Evolutionary conservation across 2,888 invertebrate species (phyloP).

Genomic region (Notodonta ziczac): DNA sequence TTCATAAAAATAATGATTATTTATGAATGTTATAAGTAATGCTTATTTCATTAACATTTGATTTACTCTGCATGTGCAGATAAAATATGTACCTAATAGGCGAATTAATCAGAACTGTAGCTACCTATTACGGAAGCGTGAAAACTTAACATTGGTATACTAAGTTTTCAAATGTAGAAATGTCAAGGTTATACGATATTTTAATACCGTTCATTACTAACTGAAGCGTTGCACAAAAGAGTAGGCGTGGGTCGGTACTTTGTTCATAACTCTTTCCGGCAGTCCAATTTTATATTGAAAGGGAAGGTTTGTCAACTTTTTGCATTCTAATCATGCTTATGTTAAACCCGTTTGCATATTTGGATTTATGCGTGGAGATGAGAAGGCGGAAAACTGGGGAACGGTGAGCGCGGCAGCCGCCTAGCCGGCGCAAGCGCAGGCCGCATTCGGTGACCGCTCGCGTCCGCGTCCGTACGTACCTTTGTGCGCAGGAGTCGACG

Average conservation of each 20-base stretch:
- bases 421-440: conserved; percentile 14
- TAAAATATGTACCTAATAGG: background rate
- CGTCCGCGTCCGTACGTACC: conserved; percentile 55
- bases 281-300: background rate
- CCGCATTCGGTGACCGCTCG: conserved; percentile 65
- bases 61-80: no score
- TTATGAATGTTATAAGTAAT: no score
- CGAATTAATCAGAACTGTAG: background rate
- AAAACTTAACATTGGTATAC: background rate
- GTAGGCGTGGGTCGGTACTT: no score
- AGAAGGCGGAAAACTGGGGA: conserved; percentile 11
- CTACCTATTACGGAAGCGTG: background rate
- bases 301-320: background rate
- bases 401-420: background rate
- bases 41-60: no score
- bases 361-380: conserved; percentile 11
- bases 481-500: conserved; percentile 30
- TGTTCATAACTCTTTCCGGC: background rate
- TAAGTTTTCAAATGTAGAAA: conserved; percentile 1
- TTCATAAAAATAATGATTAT: no score
- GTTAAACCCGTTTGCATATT: background rate
- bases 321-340: background rate
- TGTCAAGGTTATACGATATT: background rate
- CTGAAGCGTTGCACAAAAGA: no score
- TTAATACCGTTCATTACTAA: background rate